Conservation (phyloP, 2,888 invertebrate genomes). For the Mongoloraphidia duomilia region DNA sequence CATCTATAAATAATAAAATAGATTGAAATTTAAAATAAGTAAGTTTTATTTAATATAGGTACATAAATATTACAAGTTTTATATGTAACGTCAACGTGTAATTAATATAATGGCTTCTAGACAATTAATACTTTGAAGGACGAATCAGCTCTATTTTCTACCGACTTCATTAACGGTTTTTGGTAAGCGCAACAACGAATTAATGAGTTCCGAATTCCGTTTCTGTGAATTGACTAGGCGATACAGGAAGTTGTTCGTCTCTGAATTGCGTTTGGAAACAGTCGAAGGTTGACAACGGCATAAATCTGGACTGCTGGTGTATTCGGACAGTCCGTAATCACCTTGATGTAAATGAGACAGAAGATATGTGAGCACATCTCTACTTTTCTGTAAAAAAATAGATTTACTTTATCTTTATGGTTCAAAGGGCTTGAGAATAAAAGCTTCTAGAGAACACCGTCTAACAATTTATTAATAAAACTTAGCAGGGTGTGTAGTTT, state of each 20-base stretch:
- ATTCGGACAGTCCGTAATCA: not conserved
- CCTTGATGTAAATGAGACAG: conserved; percentile 3
- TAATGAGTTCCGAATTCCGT: conserved; percentile 57
- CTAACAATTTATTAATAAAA: too few species aligned
- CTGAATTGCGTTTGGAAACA: conserved; percentile 1
- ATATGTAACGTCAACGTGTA: too few species aligned
- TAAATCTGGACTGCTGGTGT: not conserved
- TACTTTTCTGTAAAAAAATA: not conserved
- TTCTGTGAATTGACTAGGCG: conserved; percentile 31
- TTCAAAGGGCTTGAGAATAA: not conserved
- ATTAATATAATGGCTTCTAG: not conserved
- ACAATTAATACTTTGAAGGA: not conserved
- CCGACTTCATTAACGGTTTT: conserved; percentile 63
- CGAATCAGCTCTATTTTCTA: conserved; percentile 28
- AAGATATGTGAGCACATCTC: conserved; percentile 2
- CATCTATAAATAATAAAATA: too few species aligned
- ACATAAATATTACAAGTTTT: too few species aligned
- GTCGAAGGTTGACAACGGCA: not conserved
- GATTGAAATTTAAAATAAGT: too few species aligned
- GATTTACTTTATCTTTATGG: not conserved
- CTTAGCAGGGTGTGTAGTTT: too few species aligned
- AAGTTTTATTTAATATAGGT: too few species aligned
- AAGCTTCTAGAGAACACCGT: too few species aligned
- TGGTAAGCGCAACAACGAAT: conserved; percentile 59
- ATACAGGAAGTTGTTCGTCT: conserved; percentile 7